A percentile compares a stretch with the other conserved stretches of the same genome.
phyloP scores from a whole-genome alignment of 2,113 vertebrate species.

The Picathartes gymnocephalus region DNA sequence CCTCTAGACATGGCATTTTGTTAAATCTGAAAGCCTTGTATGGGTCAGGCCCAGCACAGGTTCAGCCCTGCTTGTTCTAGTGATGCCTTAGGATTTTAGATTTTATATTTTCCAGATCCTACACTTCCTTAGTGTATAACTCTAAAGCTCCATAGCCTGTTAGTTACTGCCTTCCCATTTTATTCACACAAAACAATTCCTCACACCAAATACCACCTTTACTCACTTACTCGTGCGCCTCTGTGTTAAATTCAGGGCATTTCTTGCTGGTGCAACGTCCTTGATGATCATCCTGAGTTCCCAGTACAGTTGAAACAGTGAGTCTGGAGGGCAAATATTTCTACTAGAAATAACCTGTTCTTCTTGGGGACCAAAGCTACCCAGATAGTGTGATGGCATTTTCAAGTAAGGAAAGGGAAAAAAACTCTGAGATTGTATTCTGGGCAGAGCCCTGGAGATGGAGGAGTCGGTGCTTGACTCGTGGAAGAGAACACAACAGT shows the following conservation, averaged over 20 bases:
- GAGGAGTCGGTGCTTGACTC: neutral
- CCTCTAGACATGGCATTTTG: no score
- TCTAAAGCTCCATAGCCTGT: neutral
- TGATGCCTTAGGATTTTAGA: neutral
- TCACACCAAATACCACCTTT: neutral
- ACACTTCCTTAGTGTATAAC: neutral
- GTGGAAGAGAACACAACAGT: neutral
- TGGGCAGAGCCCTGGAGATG: neutral
- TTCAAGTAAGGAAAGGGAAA: neutral
- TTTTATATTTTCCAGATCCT: neutral
- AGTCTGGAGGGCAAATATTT: neutral
- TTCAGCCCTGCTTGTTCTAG: neutral
- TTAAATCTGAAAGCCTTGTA: neutral
- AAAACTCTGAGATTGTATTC: rapidly evolving
- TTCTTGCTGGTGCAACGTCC: neutral
- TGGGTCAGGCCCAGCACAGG: neutral
- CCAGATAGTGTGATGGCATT: neutral
- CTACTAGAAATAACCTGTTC: neutral
- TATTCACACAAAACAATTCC: neutral
- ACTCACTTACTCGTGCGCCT: neutral
- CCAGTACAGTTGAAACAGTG: neutral
- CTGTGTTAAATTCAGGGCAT: neutral
- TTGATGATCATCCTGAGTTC: neutral
- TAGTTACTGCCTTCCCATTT: neutral
- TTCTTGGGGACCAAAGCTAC: neutral